Conservation (phyloP, 2,888 invertebrate genomes). For the Micoletzkya japonica region DNA sequence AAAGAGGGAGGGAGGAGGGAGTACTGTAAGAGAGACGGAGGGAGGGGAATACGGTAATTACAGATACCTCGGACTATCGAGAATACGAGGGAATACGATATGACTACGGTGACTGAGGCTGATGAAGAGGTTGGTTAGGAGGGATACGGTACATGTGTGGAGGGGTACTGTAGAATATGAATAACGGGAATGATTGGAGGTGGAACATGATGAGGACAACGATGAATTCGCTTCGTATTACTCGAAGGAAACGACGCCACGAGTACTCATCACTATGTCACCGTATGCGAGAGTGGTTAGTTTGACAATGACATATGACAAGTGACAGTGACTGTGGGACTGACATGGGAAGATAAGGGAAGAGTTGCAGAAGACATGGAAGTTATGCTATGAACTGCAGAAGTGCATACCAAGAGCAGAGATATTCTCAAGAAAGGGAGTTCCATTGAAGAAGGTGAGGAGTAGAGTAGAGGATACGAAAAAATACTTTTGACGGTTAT, state of each 20-base stretch:
- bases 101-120: constrained; percentile 79
- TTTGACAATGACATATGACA: background rate
- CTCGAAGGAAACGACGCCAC: constrained; percentile 82
- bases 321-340: background rate
- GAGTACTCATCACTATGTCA: constrained; percentile 90
- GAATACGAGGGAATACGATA: constrained; percentile 86
- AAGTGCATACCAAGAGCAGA: constrained; percentile 89
- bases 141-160: background rate
- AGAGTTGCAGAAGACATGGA: constrained; percentile 65
- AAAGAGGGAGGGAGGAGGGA: background rate
- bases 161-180: background rate
- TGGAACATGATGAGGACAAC: constrained; percentile 70
- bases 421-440: constrained; percentile 82
- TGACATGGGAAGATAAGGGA: background rate
- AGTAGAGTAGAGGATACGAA: background rate
- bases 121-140: constrained; percentile 70
- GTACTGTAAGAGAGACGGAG: background rate
- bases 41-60: background rate
- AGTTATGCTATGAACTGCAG: constrained; percentile 87
- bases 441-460: constrained; percentile 84
- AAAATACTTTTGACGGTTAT: too few species aligned
- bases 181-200: constrained; percentile 42
- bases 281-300: constrained; percentile 80
- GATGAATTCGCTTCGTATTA: constrained; percentile 89
- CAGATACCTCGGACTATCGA: constrained; percentile 84